Base-by-base conservation (phyloP, 2,113 vertebrate species). In the Xiphophorus couchianus region DNA sequence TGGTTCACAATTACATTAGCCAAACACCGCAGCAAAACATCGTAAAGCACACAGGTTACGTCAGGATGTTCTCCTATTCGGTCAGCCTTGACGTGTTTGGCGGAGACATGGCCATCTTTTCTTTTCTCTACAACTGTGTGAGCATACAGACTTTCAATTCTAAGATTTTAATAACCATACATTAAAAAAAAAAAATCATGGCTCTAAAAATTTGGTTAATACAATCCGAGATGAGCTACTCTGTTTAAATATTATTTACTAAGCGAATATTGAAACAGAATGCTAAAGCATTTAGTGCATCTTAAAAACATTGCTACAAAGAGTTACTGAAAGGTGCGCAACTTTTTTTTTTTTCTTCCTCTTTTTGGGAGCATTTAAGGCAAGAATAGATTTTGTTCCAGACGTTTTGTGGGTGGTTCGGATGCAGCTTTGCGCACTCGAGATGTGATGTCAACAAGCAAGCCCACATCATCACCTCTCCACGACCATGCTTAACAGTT, bases 1-100 rank as follows among this genome's bases (percentile, higher is more conserved):
- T 85, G 72, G 84, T 81, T 90, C 83, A 87, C 82, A 81, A 67
- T 86, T 67, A 85, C 82, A 76, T 76, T 39, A 77, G 83, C 84
- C 63, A 77, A 51, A 79, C 76, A 81, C 35, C 68, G 14, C 86
- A 83, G 84, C 80, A 77, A 83, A 71, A 86, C 51, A 81, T 71
- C 35, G 74, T 85, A 37, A 63, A 84, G 83, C 84, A 62, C 62
- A 82, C 51, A 76, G 74, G 66, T 60, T 51, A 60, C 65, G 51
- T 30, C 62, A 70, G 29, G 28, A 28, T 28, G 63, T 28, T 42
- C n/a, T 67, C 35, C 37, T 37, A 67, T 14, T 25, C 30, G 5
- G 31, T 44, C 42, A 69, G 29, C 60, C 25, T 62, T 54, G 61
- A 37, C 1, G 54, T 17, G 35, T 82, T 61, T 78, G 71, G 72